Conservation (phyloP, 2,888 invertebrate species). For the Amphiduros pacificus region DNA sequence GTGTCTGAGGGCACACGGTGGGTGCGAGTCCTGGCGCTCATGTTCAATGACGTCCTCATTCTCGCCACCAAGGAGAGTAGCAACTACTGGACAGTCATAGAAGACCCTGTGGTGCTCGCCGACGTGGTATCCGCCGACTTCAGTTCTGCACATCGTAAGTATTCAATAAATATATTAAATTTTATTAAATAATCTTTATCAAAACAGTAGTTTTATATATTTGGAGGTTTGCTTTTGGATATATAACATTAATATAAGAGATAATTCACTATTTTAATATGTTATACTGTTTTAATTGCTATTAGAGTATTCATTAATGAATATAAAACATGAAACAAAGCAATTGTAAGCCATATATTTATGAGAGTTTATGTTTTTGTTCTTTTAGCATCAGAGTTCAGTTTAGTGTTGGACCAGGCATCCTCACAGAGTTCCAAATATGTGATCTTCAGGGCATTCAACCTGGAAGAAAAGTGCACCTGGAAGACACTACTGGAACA, state of each 20-base stretch:
- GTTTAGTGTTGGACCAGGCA: slow-evolving; percentile 14
- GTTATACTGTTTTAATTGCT: too few relatives aligned
- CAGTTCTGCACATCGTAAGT: slow-evolving; percentile 15
- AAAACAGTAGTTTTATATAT: not conserved
- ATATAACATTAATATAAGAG: too few relatives aligned
- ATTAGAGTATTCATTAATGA: too few relatives aligned
- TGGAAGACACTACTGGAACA: slow-evolving; percentile 54
- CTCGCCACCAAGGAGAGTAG: slow-evolving; percentile 13
- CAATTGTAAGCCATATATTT: not conserved
- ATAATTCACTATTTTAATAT: too few relatives aligned
- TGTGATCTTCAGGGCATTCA: slow-evolving; percentile 39
- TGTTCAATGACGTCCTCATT: slow-evolving; percentile 23
- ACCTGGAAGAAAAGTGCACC: slow-evolving; percentile 47
- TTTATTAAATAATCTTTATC: too few relatives aligned
- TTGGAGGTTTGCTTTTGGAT: too few relatives aligned
- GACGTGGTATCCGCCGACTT: slow-evolving; percentile 11
- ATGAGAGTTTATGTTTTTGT: not conserved
- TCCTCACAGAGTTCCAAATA: slow-evolving; percentile 19
- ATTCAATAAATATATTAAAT: not conserved
- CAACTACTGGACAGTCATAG: slow-evolving; percentile 11
- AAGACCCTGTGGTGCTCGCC: slow-evolving; percentile 8
- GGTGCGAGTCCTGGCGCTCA: slow-evolving; percentile 6
- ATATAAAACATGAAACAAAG: not conserved
- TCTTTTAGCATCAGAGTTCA: slow-evolving; percentile 16
- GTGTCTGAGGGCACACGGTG: not conserved